phyloP scores from a whole-genome alignment of 2,113 vertebrate species.

The Podocnemis expansa region DNA sequence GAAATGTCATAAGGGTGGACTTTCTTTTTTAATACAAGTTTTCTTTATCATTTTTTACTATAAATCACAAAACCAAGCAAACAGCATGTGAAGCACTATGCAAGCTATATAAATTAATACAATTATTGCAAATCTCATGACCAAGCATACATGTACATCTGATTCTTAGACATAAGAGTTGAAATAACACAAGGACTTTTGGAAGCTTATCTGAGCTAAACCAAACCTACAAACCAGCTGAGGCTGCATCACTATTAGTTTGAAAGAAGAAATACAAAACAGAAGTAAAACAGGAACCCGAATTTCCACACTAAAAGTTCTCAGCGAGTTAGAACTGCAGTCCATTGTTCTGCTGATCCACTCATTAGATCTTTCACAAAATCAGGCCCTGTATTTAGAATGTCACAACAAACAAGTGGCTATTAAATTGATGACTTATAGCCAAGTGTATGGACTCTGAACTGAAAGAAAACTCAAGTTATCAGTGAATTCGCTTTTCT shows the following conservation, averaged over 20 bases:
- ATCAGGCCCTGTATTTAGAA: neutral
- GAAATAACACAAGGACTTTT: neutral
- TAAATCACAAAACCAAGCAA: neutral
- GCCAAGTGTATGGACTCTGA: neutral
- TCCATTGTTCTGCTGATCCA: neutral
- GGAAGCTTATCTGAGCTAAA: neutral
- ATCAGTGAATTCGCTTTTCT: constrained; percentile 46
- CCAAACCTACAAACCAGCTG: neutral
- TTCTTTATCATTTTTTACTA: neutral
- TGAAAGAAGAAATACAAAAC: neutral
- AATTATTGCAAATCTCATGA: neutral
- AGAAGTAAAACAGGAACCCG: neutral
- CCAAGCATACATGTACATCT: neutral
- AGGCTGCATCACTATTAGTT: neutral
- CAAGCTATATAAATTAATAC: neutral
- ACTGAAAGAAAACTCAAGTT: constrained; percentile 39
- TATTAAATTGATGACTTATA: constrained; percentile 40
- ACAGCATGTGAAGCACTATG: neutral
- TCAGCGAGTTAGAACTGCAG: neutral
- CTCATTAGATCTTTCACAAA: neutral
- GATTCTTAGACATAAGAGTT: neutral
- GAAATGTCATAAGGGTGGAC: neutral
- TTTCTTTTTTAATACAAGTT: neutral
- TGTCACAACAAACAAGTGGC: constrained; percentile 9
- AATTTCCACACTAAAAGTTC: neutral